Evolutionary conservation across 2,888 invertebrate species (phyloP).

Genomic region (Leptinotarsa peninsularis): DNA sequence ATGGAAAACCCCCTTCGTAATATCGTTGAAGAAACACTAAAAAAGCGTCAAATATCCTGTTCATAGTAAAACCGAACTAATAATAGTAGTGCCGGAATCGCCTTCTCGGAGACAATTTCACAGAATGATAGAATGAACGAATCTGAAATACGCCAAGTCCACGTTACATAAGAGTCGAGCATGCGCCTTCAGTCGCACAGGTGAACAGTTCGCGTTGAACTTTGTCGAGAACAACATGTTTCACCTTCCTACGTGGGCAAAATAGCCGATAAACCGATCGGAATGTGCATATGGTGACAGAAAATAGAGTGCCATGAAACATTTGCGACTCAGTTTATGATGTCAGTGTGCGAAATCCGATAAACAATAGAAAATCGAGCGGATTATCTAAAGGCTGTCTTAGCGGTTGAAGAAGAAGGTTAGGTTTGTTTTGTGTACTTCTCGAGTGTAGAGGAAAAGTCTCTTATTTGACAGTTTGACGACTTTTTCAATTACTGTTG

Average conservation of each 20-base stretch:
- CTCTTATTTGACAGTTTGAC: neutral
- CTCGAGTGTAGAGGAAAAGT: neutral
- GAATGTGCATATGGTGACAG: slow-evolving; percentile 56
- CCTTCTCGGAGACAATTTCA: neutral
- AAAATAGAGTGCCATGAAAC: slow-evolving; percentile 42
- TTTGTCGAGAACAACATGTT: slow-evolving; percentile 48
- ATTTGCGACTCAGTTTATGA: slow-evolving; percentile 29
- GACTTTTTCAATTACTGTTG: slow-evolving; percentile 2
- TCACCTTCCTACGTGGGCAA: slow-evolving; percentile 49
- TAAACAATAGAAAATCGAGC: slow-evolving; percentile 26
- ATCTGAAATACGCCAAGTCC: slow-evolving; percentile 30
- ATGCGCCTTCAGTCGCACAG: slow-evolving; percentile 48
- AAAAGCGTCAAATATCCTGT: slow-evolving; percentile 3
- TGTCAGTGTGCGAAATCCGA: slow-evolving; percentile 28
- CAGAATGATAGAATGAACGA: slow-evolving; percentile 20
- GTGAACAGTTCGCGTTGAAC: slow-evolving; percentile 55
- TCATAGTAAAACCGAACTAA: slow-evolving; percentile 11
- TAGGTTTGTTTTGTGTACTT: slow-evolving; percentile 16
- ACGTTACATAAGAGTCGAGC: slow-evolving; percentile 42
- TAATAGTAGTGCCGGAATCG: slow-evolving; percentile 3
- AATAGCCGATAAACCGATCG: slow-evolving; percentile 38
- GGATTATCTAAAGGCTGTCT: neutral
- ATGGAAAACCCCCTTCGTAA: neutral
- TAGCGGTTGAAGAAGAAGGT: slow-evolving; percentile 18
- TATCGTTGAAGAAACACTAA: neutral